A percentile compares a stretch with the other conserved stretches of the same genome.
Conservation (phyloP, 2,888 invertebrate species). For the Alsophila aescularia region DNA sequence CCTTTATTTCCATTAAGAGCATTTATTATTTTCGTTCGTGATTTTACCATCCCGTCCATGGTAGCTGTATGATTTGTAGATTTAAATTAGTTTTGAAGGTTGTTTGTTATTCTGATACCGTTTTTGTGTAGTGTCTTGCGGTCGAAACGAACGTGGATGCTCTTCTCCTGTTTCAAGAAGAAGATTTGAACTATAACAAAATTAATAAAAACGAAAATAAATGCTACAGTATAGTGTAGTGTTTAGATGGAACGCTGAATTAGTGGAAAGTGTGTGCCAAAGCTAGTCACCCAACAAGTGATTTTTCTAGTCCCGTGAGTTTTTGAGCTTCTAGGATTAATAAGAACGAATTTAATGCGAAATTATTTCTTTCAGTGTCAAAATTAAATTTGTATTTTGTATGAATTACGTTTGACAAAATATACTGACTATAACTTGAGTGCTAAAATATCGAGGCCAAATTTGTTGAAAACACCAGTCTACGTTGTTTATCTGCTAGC, state of each 20-base stretch:
- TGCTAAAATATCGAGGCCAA: conserved; percentile 12
- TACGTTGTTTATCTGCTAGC: background rate
- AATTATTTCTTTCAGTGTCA: conserved; percentile 21
- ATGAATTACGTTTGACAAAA: conserved; percentile 22
- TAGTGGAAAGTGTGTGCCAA: conserved; percentile 32
- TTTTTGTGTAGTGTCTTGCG: conserved; percentile 11
- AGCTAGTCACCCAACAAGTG: conserved; percentile 44
- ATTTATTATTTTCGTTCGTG: conserved; percentile 54
- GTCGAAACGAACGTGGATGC: conserved; percentile 10
- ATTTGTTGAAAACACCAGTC: conserved; percentile 38
- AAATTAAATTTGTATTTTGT: conserved; percentile 1
- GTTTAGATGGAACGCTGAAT: conserved; percentile 48
- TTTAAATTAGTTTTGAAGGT: conserved; percentile 44
- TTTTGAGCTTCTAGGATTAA: conserved; percentile 78
- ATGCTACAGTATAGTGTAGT: conserved; percentile 41
- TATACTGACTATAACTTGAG: background rate
- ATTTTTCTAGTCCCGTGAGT: conserved; percentile 40
- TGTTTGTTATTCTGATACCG: conserved; percentile 22
- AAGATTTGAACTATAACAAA: conserved; percentile 40
- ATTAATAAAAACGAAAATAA: conserved; percentile 37
- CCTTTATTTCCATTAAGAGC: conserved; percentile 19
- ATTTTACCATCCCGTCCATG: conserved; percentile 79
- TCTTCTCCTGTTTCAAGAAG: conserved; percentile 68
- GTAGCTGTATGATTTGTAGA: conserved; percentile 63
- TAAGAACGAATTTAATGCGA: conserved; percentile 60